A percentile compares a stretch with the other conserved stretches of the same genome.
These are phyloP conservation scores for Pocota personata DNA, from an alignment of 2,888 invertebrate genomes.

Conservation along the genomic window DNA sequence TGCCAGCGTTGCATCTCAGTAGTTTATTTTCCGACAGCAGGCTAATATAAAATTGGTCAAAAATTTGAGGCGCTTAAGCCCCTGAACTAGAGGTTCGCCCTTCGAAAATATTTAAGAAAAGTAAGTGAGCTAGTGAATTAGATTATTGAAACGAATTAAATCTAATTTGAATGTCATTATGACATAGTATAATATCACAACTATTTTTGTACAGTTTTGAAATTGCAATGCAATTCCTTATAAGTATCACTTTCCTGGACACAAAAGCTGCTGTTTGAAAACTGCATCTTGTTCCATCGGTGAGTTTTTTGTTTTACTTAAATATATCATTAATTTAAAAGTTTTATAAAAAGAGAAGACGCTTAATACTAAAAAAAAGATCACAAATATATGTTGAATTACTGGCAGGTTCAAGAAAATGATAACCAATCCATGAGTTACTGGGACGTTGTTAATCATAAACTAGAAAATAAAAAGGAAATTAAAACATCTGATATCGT, in stretches of 20 bases:
- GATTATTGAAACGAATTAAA: not conserved
- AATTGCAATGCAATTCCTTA: not conserved
- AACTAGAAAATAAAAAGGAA: constrained; percentile 10
- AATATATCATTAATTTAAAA: not conserved
- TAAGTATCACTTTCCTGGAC: not conserved
- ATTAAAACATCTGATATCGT: not conserved
- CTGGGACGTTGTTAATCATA: constrained; percentile 36
- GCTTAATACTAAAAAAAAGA: constrained; percentile 1
- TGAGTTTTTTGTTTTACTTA: not conserved
- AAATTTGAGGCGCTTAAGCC: no score
- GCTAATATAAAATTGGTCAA: no score
- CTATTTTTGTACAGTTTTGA: not conserved
- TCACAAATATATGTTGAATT: constrained; percentile 23
- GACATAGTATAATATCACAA: not conserved
- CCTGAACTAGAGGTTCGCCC: no score
- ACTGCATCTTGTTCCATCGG: not conserved
- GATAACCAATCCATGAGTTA: constrained; percentile 20
- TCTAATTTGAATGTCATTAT: not conserved
- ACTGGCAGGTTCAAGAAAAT: constrained; percentile 29
- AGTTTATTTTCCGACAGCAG: no score
- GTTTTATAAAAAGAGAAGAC: constrained; percentile 29
- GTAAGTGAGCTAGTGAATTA: no score
- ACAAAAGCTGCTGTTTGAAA: constrained; percentile 21
- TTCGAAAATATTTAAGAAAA: no score
- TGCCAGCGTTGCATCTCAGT: no score